A percentile compares a stretch with the other conserved stretches of the same genome.
These are phyloP conservation scores for Syngnathus rostellatus DNA, from an alignment of 2,797 vertebrate genomes.

Conservation along the genomic window DNA sequence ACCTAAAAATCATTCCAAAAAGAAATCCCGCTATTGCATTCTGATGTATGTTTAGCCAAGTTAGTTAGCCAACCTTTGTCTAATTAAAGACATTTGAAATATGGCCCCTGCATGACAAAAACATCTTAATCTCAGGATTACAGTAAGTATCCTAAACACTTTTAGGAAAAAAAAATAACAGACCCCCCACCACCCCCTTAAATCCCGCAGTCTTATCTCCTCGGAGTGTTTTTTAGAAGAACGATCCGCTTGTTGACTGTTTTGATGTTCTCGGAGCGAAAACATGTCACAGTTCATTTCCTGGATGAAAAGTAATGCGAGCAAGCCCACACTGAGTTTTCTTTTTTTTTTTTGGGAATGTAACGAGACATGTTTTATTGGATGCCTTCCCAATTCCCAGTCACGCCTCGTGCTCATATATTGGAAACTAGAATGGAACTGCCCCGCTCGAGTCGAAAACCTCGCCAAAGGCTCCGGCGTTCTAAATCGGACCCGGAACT, in stretches of 20 bases:
- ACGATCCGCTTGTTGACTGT: slow-evolving; percentile 6
- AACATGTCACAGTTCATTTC: slow-evolving; percentile 4
- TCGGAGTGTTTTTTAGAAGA: background rate
- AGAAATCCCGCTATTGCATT: background rate
- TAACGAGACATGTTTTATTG: background rate
- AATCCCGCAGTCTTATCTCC: background rate
- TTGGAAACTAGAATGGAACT: background rate
- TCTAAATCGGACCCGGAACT: background rate
- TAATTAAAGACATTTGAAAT: background rate
- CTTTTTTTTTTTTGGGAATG: background rate
- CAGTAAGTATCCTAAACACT: background rate
- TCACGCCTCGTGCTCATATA: background rate
- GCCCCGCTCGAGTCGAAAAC: background rate
- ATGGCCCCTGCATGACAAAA: background rate
- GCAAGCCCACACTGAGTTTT: background rate
- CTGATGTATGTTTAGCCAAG: background rate
- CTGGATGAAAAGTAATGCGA: background rate
- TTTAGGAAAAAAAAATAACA: background rate
- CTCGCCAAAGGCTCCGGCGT: background rate
- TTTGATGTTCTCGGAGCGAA: background rate
- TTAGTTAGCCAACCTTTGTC: background rate
- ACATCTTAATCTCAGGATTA: background rate
- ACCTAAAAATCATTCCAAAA: background rate
- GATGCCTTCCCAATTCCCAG: background rate
- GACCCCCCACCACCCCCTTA: background rate